Conservation (phyloP, 1,140 invertebrate genomes). For the Euborellia annulipes region DNA sequence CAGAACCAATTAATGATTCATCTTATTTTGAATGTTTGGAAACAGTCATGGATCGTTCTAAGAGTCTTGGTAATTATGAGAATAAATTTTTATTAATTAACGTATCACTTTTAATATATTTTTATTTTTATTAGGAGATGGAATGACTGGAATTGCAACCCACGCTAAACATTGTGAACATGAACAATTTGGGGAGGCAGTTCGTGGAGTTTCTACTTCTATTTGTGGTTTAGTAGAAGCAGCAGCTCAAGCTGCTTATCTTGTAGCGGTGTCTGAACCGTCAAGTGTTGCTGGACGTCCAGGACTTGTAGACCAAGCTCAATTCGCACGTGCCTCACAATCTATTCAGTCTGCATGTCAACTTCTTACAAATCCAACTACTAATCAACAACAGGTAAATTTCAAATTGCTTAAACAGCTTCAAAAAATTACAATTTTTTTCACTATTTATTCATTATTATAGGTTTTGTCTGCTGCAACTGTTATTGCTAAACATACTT, state of each 20-base stretch:
- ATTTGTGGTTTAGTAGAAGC: slow-evolving; percentile 90
- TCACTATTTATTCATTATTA: slow-evolving; percentile 5
- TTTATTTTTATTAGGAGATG: slow-evolving; percentile 48
- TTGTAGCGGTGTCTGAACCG: slow-evolving; percentile 84
- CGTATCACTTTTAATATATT: neutral
- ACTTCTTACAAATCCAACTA: slow-evolving; percentile 55
- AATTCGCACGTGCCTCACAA: slow-evolving; percentile 73
- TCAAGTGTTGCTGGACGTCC: slow-evolving; percentile 77
- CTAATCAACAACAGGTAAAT: slow-evolving; percentile 58
- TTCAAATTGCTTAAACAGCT: neutral
- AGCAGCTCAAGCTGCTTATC: slow-evolving; percentile 82
- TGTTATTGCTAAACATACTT: slow-evolving; percentile 91
- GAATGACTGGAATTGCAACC: slow-evolving; percentile 87
- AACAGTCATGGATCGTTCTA: slow-evolving; percentile 84
- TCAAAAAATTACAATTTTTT: no score
- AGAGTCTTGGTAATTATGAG: slow-evolving; percentile 51
- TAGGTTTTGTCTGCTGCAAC: slow-evolving; percentile 80
- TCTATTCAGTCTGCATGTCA: slow-evolving; percentile 80
- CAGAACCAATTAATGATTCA: slow-evolving; percentile 72
- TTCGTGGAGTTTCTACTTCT: slow-evolving; percentile 65
- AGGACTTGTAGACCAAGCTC: slow-evolving; percentile 81
- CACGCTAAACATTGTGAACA: slow-evolving; percentile 77
- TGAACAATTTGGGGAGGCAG: slow-evolving; percentile 73
- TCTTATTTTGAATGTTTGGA: slow-evolving; percentile 93
- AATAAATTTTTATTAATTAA: slow-evolving; percentile 11